Percentiles rank a stretch among this genome's conserved stretches.
Conservation (phyloP, 2,888 invertebrate species). For the Noctua pronuba region DNA sequence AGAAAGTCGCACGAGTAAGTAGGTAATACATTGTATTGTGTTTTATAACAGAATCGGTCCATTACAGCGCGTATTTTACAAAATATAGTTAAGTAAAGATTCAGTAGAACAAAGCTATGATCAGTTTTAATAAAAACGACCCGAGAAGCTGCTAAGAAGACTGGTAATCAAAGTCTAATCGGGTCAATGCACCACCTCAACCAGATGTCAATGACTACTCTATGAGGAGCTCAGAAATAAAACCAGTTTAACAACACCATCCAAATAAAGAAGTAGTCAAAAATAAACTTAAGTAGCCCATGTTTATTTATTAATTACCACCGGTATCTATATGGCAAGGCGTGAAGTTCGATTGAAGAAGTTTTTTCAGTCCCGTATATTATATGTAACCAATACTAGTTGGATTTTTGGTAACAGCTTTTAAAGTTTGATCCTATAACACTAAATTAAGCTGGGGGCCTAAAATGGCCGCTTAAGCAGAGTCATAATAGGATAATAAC, state of each 20-base stretch:
- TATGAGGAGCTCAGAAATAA: constrained; percentile 2
- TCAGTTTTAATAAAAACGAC: background rate
- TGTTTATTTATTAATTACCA: constrained; percentile 26
- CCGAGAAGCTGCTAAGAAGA: background rate
- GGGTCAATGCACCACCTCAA: constrained; percentile 35
- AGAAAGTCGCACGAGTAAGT: background rate
- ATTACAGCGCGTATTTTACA: background rate
- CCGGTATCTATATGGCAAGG: background rate
- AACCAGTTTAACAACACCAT: constrained; percentile 31
- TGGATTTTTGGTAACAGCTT: background rate
- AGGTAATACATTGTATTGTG: background rate
- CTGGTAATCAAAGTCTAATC: constrained; percentile 11
- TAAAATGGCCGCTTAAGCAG: too few species aligned
- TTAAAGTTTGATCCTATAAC: background rate
- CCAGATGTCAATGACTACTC: constrained; percentile 22
- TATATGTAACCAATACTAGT: background rate
- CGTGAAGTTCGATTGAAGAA: background rate
- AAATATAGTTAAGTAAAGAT: background rate
- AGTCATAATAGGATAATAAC: too few species aligned
- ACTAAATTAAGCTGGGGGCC: background rate
- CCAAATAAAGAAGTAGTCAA: background rate
- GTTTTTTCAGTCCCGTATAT: background rate
- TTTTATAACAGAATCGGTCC: background rate
- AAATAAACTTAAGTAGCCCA: background rate
- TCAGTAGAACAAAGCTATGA: background rate